These are phyloP conservation scores for Pelecanoides urinatrix DNA, from an alignment of 2,113 vertebrate species.

Conservation along the genomic window DNA sequence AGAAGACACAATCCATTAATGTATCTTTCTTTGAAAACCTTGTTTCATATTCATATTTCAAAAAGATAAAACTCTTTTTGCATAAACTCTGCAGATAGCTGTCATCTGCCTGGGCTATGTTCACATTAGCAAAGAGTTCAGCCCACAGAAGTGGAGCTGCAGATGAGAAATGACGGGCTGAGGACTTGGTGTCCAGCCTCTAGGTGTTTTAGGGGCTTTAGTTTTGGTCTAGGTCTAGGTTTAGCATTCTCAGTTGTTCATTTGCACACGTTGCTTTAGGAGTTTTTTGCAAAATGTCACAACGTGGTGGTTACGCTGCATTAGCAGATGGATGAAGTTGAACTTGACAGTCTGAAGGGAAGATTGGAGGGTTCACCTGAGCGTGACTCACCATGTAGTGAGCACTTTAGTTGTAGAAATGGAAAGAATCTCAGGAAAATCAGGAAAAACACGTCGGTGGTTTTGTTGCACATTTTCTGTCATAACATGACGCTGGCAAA, in stretches of 20 bases:
- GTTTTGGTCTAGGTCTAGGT: not conserved
- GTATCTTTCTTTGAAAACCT: not conserved
- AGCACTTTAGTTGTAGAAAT: not conserved
- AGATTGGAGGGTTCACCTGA: not conserved
- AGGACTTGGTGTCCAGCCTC: not conserved
- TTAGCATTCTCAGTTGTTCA: not conserved
- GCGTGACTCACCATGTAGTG: not conserved
- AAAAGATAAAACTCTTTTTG: not conserved
- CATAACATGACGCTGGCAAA: not conserved
- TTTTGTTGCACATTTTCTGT: not conserved
- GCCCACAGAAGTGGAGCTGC: not conserved
- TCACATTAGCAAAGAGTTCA: not conserved
- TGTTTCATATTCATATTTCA: not conserved
- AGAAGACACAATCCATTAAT: accelerated
- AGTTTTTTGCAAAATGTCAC: not conserved
- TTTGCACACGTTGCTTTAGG: not conserved
- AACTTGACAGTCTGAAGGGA: not conserved
- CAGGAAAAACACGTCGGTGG: not conserved
- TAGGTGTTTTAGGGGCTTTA: not conserved
- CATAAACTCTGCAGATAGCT: not conserved
- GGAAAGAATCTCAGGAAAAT: not conserved
- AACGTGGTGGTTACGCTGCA: not conserved
- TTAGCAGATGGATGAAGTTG: not conserved
- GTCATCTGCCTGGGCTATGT: not conserved
- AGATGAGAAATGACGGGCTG: not conserved